phyloP scores from a whole-genome alignment of 1,140 invertebrate species.

The Chlorops oryzae region DNA sequence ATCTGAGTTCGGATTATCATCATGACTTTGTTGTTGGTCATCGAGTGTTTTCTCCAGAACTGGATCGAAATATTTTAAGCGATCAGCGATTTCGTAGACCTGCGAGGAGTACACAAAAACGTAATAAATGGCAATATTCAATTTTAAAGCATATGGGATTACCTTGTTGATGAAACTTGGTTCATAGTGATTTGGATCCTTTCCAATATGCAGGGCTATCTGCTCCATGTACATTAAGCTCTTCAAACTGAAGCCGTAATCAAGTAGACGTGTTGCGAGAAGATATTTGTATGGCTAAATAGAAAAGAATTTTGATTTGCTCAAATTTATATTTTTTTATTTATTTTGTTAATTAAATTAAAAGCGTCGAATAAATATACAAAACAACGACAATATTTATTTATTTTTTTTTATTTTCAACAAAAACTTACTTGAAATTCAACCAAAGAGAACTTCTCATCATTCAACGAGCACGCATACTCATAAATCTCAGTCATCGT shows the following conservation, averaged over 20 bases:
- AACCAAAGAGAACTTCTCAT: constrained; percentile 64
- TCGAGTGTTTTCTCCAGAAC: constrained; percentile 42
- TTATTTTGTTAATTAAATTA: too few relatives aligned
- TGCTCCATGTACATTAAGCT: constrained; percentile 77
- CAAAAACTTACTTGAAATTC: constrained; percentile 61
- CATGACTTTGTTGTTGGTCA: constrained; percentile 33
- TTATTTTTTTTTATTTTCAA: too few relatives aligned
- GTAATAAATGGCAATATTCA: neutral
- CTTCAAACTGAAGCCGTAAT: constrained; percentile 70
- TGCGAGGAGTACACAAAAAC: constrained; percentile 5
- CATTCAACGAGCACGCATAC: constrained; percentile 77
- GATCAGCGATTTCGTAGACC: constrained; percentile 39
- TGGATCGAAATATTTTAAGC: constrained; percentile 77
- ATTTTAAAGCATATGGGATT: constrained; percentile 4
- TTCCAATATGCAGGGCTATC: constrained; percentile 61
- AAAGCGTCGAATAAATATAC: too few relatives aligned
- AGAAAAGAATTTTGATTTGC: too few relatives aligned
- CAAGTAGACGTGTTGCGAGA: constrained; percentile 66
- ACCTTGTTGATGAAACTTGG: constrained; percentile 59
- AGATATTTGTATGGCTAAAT: constrained; percentile 66
- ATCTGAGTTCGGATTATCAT: constrained; percentile 29
- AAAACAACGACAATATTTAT: too few relatives aligned
- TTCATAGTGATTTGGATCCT: constrained; percentile 54
- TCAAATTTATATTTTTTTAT: too few relatives aligned
- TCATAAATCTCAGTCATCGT: constrained; percentile 94